Evolutionary conservation across 1,140 invertebrate species (phyloP).

Genomic region (Trichogramma pretiosum): DNA sequence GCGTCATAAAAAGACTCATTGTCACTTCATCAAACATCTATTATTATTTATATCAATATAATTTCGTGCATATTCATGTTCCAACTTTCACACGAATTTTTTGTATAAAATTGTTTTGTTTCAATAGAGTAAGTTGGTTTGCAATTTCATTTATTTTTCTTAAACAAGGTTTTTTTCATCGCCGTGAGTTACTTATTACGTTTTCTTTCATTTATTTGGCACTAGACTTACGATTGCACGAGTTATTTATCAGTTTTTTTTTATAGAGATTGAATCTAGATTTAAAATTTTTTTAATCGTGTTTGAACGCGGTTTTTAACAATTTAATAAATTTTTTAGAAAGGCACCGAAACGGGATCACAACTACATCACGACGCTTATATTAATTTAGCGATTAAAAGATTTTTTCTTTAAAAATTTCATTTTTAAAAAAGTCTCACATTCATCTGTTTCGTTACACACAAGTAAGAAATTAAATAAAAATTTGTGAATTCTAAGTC

Average conservation of each 20-base stretch:
- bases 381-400: no score
- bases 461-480: no score
- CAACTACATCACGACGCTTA: slow-evolving; percentile 23
- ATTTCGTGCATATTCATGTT: no score
- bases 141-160: slow-evolving; percentile 11
- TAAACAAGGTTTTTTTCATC: no score
- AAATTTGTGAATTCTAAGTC: no score
- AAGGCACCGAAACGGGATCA: slow-evolving; percentile 46
- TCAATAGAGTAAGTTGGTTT: slow-evolving; percentile 7
- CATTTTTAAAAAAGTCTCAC: slow-evolving; percentile 5
- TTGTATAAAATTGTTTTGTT: slow-evolving; percentile 6
- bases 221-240: slow-evolving; percentile 37
- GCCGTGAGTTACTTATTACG: no score
- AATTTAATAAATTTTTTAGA: slow-evolving; percentile 30
- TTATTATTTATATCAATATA: no score
- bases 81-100: no score
- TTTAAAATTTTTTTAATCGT: neutral
- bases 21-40: no score
- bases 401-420: slow-evolving; percentile 7
- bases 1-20: slow-evolving; percentile 44
- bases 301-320: slow-evolving; percentile 16
- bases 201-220: slow-evolving; percentile 45
- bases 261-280: no score
- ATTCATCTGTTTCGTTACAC: slow-evolving; percentile 15
- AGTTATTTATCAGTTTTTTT: slow-evolving; percentile 33